Percentiles rank a stretch among this genome's conserved stretches.
phyloP scores from a whole-genome alignment of 2,113 vertebrate species.

The Plotosus lineatus region DNA sequence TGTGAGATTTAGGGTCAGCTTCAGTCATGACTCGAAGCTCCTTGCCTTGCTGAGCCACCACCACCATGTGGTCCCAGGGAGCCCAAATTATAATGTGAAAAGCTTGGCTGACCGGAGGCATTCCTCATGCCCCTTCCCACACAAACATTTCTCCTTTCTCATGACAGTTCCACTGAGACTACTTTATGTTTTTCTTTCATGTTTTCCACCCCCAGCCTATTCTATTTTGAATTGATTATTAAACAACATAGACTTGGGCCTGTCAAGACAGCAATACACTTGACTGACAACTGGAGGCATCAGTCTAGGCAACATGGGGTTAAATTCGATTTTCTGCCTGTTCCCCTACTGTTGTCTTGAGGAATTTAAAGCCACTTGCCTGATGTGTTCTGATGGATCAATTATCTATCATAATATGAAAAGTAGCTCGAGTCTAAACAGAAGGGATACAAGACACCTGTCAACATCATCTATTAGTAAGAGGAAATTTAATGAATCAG shows the following conservation, averaged over 20 bases:
- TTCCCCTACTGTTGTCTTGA: constrained; percentile 67
- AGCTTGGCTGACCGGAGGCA: constrained; percentile 75
- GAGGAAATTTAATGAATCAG: constrained; percentile 77
- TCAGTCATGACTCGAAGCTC: constrained; percentile 78
- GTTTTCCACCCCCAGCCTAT: constrained; percentile 37
- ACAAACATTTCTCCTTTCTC: constrained; percentile 65
- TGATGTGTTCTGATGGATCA: constrained; percentile 79
- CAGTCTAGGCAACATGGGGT: constrained; percentile 73
- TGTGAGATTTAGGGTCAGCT: constrained; percentile 82
- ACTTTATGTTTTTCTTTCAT: constrained; percentile 60
- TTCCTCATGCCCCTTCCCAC: constrained; percentile 66
- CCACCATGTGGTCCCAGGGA: constrained; percentile 81
- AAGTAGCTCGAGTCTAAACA: constrained; percentile 67
- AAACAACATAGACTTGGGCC: constrained; percentile 71
- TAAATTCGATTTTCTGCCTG: constrained; percentile 79
- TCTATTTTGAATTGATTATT: constrained; percentile 74
- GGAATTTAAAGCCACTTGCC: constrained; percentile 72
- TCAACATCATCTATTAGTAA: constrained; percentile 73
- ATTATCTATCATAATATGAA: constrained; percentile 77
- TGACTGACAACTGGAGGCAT: constrained; percentile 66
- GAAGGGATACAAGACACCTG: constrained; percentile 71
- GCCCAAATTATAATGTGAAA: constrained; percentile 87
- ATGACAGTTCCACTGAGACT: constrained; percentile 76
- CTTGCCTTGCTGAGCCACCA: constrained; percentile 75
- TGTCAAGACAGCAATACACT: constrained; percentile 70